These are phyloP conservation scores for Malurus leucopterus DNA, from an alignment of 2,797 vertebrate genomes.

Conservation along the genomic window DNA sequence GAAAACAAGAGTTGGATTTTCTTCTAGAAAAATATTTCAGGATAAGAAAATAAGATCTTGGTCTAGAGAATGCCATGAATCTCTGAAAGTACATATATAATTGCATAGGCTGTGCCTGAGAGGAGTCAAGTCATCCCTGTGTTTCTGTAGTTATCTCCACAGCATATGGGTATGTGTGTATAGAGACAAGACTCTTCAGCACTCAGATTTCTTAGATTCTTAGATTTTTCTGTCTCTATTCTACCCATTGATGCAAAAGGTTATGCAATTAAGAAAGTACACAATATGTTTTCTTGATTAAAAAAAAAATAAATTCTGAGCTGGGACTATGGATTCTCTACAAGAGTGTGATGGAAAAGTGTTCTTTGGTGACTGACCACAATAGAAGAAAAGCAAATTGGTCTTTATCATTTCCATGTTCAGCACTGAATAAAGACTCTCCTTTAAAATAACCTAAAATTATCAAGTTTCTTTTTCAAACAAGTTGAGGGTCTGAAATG, in stretches of 20 bases:
- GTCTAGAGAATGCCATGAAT: not conserved
- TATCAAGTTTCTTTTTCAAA: not conserved
- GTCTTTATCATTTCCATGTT: not conserved
- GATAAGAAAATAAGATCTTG: not conserved
- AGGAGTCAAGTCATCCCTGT: not conserved
- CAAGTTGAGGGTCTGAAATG: not conserved
- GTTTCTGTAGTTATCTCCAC: not conserved
- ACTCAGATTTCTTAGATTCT: not conserved
- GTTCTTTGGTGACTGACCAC: not conserved
- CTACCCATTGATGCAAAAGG: not conserved
- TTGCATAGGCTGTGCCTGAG: not conserved
- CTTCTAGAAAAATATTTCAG: not conserved
- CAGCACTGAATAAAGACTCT: not conserved
- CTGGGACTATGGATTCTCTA: not conserved
- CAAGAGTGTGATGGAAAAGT: not conserved
- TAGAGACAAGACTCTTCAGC: not conserved
- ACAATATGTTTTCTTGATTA: not conserved
- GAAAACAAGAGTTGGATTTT: not conserved
- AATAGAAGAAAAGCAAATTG: not conserved
- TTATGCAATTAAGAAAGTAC: not conserved
- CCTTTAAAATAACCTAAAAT: not conserved
- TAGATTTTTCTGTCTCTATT: not conserved
- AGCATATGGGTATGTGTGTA: not conserved
- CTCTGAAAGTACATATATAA: not conserved
- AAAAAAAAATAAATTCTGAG: not conserved